Base-by-base conservation (phyloP, 2,888 invertebrate species). In the Pseudococcus viburni region DNA sequence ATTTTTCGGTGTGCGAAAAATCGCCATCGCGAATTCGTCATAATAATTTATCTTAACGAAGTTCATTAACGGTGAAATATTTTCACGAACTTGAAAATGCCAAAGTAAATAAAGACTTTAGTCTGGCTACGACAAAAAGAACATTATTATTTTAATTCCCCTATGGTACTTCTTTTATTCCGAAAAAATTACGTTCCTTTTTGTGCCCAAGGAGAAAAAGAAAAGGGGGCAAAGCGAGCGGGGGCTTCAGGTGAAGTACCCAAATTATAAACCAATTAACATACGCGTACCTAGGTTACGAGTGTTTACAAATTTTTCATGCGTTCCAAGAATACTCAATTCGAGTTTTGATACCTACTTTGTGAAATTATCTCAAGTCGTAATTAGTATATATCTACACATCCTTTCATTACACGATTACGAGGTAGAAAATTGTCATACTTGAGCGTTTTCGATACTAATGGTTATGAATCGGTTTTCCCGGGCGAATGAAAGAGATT, bases 51-150 rank as follows among this genome's bases (percentile, higher is more conserved):
- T n/a, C 77, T n/a, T 39, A 77, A 77, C 77, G 77, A 77, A 77
- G 77, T 77, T 77, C 77, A 77, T 77, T 77, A 77, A 39, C 33
- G 39, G 77, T 68, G 39, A 77, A 77, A 77, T 39, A 77, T 77
- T 77, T 77, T 17, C 15, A 77, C 77, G 33, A 77, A 77, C 39
- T 77, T 77, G 33, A 77, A 77, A 77, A 77, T 77, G 15, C 68
- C 68, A 39, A 77, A 9, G 42, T 77, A 77, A 33, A 77, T 77
- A 42, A 77, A 77, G 26, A 77, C 77, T 77, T 42, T 55, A 55
- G n/a, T 42, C 55, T n/a, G 42, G 15, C n/a, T 8, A 8, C 39
- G 77, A 39, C 39, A 77, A 39, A 77, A 39, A n/a, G 77, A 39
- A 17, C 7, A 77, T 77, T 33, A 39, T 39, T 17, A 55, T n/a